Base-by-base conservation (phyloP, 2,888 invertebrate genomes). In the Oscheius sp. region DNA sequence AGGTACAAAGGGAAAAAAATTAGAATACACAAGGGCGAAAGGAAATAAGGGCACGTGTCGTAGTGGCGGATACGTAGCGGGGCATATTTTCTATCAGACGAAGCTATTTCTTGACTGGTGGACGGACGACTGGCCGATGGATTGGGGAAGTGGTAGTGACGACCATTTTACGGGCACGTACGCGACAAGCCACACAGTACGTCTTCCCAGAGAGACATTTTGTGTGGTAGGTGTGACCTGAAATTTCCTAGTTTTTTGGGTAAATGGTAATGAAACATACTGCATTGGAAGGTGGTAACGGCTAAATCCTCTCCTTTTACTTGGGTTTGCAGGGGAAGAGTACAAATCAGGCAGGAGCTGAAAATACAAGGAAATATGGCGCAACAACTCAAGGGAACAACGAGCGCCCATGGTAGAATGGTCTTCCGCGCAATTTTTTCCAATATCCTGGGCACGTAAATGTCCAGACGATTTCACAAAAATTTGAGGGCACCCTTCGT, bases 331-430 rank as follows among this genome's bases (percentile, higher is more conserved):
- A 81, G 74, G 2, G 81, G 63, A 0, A 83, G 75, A 0, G 79
- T 74, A 58, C 83, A 83, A 41, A 83, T 71, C 13, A 77, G 81
- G 66, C 83, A 83, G 69, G 72, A 71, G 41, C 81, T 81, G 69
- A 29, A 80, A 69, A 45, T 12, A n/a, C n/a, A 56, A 12, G n/a
- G 16, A 5, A 49, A 7, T 49, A 7, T 49, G 16, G 18, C 3
- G 49, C 6, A 5, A 49, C n/a, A n/a, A n/a, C n/a, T n/a, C n/a
- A n/a, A n/a, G n/a, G n/a, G n/a, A n/a, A n/a, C n/a, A n/a, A n/a
- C n/a, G n/a, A n/a, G n/a, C n/a, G n/a, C n/a, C n/a, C n/a, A n/a
- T n/a, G n/a, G n/a, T n/a, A n/a, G n/a, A n/a, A n/a, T n/a, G n/a
- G n/a, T n/a, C n/a, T n/a, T n/a, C n/a, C n/a, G n/a, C n/a, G n/a